Percentiles rank a stretch among this genome's conserved stretches.
Conservation (phyloP, 2,888 invertebrate species). For the Thelaira solivaga region DNA sequence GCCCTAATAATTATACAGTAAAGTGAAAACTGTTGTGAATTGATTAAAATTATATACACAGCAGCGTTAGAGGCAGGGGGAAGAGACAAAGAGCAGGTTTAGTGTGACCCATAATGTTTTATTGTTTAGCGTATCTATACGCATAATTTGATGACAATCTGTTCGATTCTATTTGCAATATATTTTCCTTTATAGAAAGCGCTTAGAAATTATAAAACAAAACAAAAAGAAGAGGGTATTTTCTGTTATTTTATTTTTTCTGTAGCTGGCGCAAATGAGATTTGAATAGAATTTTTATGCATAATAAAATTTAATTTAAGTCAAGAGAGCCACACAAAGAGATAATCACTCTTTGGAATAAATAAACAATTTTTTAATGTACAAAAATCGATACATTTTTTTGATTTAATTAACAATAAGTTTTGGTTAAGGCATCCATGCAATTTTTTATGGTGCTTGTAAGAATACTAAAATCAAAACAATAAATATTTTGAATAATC, state of each 20-base stretch:
- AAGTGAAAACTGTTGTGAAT: slow-evolving; percentile 41
- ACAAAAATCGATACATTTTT: slow-evolving; percentile 14
- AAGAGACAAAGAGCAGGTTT: too few species aligned
- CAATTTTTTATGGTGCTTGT: background rate
- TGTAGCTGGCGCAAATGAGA: slow-evolving; percentile 42
- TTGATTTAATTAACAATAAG: background rate
- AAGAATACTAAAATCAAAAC: too few species aligned
- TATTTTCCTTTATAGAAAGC: background rate
- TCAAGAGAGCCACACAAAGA: slow-evolving; percentile 1
- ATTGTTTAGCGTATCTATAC: slow-evolving; percentile 61
- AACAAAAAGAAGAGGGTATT: slow-evolving; percentile 18
- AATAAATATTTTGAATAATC: too few species aligned
- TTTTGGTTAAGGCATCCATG: too few species aligned
- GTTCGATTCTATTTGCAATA: slow-evolving; percentile 55
- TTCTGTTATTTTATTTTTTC: too few species aligned
- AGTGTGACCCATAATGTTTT: slow-evolving; percentile 38
- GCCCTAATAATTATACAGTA: slow-evolving; percentile 60
- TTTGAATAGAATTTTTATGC: slow-evolving; percentile 46
- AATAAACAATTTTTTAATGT: slow-evolving; percentile 13
- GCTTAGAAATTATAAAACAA: slow-evolving; percentile 11
- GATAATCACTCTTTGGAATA: slow-evolving; percentile 42
- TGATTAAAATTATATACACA: slow-evolving; percentile 40
- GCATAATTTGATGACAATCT: slow-evolving; percentile 63
- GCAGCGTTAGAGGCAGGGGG: background rate
- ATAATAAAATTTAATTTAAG: slow-evolving; percentile 48